Conservation (phyloP, 2,888 invertebrate species). For the Pyralis farinalis region DNA sequence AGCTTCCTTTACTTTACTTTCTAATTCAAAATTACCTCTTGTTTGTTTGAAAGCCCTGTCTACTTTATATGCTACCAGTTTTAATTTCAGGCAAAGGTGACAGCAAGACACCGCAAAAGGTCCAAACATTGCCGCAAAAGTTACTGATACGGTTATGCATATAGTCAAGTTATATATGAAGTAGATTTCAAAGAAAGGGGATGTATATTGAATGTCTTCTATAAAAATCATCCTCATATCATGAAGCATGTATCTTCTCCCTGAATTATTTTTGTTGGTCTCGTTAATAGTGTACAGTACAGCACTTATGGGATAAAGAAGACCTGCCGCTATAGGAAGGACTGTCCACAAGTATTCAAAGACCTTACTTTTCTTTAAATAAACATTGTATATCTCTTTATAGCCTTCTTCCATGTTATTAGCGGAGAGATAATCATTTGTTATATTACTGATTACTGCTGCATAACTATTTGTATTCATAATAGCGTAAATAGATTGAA, state of each 20-base stretch:
- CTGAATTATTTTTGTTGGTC: slow-evolving; percentile 40
- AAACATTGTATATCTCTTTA: slow-evolving; percentile 41
- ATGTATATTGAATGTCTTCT: slow-evolving; percentile 51
- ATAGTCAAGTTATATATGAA: slow-evolving; percentile 49
- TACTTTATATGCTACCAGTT: slow-evolving; percentile 44
- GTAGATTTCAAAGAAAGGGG: slow-evolving; percentile 51
- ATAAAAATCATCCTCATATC: slow-evolving; percentile 51
- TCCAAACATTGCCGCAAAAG: slow-evolving; percentile 53
- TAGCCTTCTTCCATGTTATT: slow-evolving; percentile 45
- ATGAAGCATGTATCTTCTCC: slow-evolving; percentile 46
- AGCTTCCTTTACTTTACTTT: slow-evolving; percentile 33
- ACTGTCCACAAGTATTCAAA: slow-evolving; percentile 48
- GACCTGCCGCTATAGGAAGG: slow-evolving; percentile 40
- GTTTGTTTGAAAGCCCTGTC: slow-evolving; percentile 38
- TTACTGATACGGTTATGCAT: slow-evolving; percentile 39
- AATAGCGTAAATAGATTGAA: slow-evolving; percentile 50
- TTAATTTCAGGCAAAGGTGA: slow-evolving; percentile 32
- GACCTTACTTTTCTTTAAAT: slow-evolving; percentile 39
- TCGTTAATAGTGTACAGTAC: slow-evolving; percentile 36
- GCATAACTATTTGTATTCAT: slow-evolving; percentile 39
- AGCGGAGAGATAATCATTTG: slow-evolving; percentile 41
- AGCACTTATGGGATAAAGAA: slow-evolving; percentile 52
- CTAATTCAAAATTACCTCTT: slow-evolving; percentile 29
- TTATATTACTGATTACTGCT: slow-evolving; percentile 40
- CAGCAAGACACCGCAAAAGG: slow-evolving; percentile 57